Percentiles rank a stretch among this genome's conserved stretches.
Evolutionary conservation across 2,888 invertebrate genomes (phyloP).

Genomic region (Scaptomyza flava): DNA sequence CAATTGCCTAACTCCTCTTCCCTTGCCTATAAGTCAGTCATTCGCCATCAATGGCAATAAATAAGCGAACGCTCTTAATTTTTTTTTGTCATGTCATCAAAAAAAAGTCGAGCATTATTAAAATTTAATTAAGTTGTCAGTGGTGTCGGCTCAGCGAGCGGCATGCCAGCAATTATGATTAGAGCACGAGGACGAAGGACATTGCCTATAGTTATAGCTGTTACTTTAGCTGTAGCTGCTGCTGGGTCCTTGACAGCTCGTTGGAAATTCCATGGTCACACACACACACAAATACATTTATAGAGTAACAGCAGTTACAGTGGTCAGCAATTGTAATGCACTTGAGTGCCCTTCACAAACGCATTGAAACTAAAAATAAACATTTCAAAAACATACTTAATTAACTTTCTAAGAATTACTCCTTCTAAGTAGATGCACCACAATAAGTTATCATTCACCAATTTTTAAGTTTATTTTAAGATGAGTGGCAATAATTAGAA

Average conservation of each 20-base stretch:
- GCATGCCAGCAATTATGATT: conserved; percentile 61
- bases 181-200: conserved; percentile 34
- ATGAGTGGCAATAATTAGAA: neutral
- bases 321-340: neutral
- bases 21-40: conserved; percentile 9
- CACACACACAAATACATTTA: conserved; percentile 5
- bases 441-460: neutral
- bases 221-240: neutral
- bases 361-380: neutral
- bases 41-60: conserved; percentile 52
- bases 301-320: neutral
- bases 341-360: neutral
- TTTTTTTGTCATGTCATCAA: conserved; percentile 10
- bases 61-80: conserved; percentile 22
- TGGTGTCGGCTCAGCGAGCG: conserved; percentile 37
- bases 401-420: no score
- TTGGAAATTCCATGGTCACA: conserved; percentile 43
- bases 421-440: neutral
- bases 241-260: conserved; percentile 48
- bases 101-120: conserved; percentile 56
- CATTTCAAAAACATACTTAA: neutral
- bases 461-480: neutral
- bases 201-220: conserved; percentile 1
- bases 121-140: conserved; percentile 71
- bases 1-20: neutral